phyloP scores from a whole-genome alignment of 2,797 vertebrate genomes.

The Aselliscus stoliczkanus region DNA sequence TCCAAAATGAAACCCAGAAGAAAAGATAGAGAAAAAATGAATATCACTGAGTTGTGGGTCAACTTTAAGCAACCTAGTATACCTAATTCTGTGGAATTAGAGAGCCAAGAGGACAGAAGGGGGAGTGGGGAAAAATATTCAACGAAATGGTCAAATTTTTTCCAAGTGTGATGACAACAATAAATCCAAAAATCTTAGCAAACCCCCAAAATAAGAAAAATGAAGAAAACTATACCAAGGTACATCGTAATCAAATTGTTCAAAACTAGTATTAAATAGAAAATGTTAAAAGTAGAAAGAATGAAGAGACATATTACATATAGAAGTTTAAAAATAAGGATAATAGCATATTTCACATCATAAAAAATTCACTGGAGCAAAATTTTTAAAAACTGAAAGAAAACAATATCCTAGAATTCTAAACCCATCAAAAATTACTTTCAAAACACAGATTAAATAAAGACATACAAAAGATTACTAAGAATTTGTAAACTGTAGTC shows the following conservation, averaged over 20 bases:
- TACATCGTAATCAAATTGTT: not conserved
- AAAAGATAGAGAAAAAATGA: not conserved
- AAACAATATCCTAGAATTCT: not conserved
- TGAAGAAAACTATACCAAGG: not conserved
- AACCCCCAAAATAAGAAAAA: not conserved
- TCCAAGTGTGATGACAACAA: not conserved
- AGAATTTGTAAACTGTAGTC: not conserved
- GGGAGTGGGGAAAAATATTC: not conserved
- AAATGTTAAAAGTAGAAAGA: not conserved
- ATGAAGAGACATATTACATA: not conserved
- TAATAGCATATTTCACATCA: not conserved
- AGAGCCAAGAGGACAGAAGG: not conserved
- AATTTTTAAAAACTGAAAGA: not conserved
- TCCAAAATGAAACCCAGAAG: not conserved
- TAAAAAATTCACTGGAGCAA: not conserved
- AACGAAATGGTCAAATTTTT: not conserved
- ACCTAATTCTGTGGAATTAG: not conserved
- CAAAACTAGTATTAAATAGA: not conserved
- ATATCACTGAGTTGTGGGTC: not conserved
- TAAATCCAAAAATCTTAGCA: not conserved
- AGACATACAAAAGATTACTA: not conserved
- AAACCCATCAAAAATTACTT: not conserved
- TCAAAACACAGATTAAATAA: not conserved
- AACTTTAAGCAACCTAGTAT: not conserved
- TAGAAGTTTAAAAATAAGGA: not conserved